Evolutionary conservation across 2,113 vertebrate genomes (phyloP).

Genomic region (Indicator indicator): DNA sequence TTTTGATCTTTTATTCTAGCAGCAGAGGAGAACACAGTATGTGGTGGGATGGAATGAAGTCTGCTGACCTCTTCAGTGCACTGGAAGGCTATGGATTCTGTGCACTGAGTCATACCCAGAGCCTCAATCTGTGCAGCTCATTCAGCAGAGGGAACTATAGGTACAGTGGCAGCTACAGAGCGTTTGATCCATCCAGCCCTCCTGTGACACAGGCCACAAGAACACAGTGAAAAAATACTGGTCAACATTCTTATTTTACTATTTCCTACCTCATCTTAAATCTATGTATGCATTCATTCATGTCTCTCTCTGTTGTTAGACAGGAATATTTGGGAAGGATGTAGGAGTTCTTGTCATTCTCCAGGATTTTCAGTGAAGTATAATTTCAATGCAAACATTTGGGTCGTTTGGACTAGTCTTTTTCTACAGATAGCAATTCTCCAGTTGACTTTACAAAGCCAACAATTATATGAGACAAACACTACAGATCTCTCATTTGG

Average conservation of each 20-base stretch:
- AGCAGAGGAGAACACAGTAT: neutral
- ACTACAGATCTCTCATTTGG: neutral
- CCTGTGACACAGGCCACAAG: neutral
- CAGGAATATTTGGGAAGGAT: neutral
- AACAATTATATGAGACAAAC: conserved; percentile 19
- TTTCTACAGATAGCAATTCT: neutral
- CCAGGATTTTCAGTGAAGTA: neutral
- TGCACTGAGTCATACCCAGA: neutral
- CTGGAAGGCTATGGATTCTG: neutral
- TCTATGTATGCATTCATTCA: neutral
- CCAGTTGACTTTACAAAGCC: neutral
- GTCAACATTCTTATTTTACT: neutral
- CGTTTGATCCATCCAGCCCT: neutral
- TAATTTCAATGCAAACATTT: neutral
- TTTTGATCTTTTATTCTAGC: neutral
- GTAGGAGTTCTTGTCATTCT: neutral
- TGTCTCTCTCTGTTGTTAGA: neutral
- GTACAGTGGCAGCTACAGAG: fast-evolving
- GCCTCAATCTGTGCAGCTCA: neutral
- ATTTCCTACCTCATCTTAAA: neutral
- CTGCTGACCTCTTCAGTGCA: neutral
- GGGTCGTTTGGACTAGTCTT: neutral
- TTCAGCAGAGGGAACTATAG: neutral
- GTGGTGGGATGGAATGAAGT: neutral
- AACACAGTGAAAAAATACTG: neutral